Evolutionary conservation across 2,797 vertebrate genomes (phyloP).

Genomic region (Pangasius djambal): DNA sequence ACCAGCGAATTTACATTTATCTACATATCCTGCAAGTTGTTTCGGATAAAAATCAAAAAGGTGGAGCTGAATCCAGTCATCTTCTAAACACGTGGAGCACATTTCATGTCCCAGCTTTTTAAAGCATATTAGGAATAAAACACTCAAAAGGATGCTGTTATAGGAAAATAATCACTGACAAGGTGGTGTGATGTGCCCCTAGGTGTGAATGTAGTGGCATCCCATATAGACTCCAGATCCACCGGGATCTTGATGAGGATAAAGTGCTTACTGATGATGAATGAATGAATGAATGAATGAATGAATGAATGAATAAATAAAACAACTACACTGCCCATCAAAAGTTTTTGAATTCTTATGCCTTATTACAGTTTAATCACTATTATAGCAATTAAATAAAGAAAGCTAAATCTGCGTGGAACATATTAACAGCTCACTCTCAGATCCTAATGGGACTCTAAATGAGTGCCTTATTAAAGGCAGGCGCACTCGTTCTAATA

Average conservation of each 20-base stretch:
- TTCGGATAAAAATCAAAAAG: background rate
- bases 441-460: background rate
- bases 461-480: slow-evolving; percentile 5
- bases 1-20: background rate
- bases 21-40: background rate
- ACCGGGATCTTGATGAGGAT: background rate
- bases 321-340: background rate
- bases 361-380: background rate
- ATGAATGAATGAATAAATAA: background rate
- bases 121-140: background rate
- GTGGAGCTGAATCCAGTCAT: background rate
- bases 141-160: background rate
- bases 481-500: background rate
- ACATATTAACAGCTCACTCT: background rate
- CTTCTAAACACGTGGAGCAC: background rate
- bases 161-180: background rate
- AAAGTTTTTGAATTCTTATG: background rate
- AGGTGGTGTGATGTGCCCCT: too few relatives aligned
- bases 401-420: background rate
- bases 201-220: background rate
- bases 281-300: background rate
- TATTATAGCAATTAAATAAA: background rate
- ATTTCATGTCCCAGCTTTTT: background rate
- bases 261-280: background rate
- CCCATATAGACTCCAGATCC: background rate